Evolutionary conservation across 2,797 vertebrate species (phyloP), one percentile per base, ranked within the genome.

Genomic region (Sebastes taczanowskii): DNA sequence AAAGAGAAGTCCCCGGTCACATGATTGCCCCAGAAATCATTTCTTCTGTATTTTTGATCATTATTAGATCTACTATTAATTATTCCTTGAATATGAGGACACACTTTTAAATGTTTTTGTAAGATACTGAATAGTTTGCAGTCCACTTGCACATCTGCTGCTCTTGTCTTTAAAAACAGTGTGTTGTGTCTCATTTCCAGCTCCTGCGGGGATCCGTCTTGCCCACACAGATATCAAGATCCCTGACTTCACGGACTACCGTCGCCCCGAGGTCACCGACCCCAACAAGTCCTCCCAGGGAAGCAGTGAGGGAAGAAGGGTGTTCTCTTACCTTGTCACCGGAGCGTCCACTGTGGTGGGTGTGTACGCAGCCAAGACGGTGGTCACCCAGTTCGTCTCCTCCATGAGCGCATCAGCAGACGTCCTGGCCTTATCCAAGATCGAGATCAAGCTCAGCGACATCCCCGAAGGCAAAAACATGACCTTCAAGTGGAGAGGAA

Each of bases 381-480:
- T 83, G 0, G 97, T 98, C 87, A 88, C 91, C 22, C 97, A 98
- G 93, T 98, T 99, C 0, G 69, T 99, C 65, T 95, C 96, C 38
- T 97, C 96, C 80, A 96, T 99, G 96, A 98, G 96, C 4, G 97
- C 97, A 10, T 97, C 97, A 2, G 98, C 97, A 0, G 97, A 99
- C 1, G 97, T 98, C 62, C 86, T 98, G 85, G 97, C 98, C 0
- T 73, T 99, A 92, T 97, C 97, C 2, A 95, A 99, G 90, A 97
- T 98, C 0, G 97, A 99, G 90, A 87, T 99, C 91, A 98, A 99
- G 94, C 91, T 99, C 4, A 52, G 77, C 0, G 96, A 97, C 87
- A 98, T 99, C 91, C 97, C 97, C 0, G 97, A 99, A 92, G 97
- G 97, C 86, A 98, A 97, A 93, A 99, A 97, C 88, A 83, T 99